Evolutionary conservation across 2,113 vertebrate species (phyloP), one percentile per base, ranked within the genome.

Genomic region (Silurus meridionalis): DNA sequence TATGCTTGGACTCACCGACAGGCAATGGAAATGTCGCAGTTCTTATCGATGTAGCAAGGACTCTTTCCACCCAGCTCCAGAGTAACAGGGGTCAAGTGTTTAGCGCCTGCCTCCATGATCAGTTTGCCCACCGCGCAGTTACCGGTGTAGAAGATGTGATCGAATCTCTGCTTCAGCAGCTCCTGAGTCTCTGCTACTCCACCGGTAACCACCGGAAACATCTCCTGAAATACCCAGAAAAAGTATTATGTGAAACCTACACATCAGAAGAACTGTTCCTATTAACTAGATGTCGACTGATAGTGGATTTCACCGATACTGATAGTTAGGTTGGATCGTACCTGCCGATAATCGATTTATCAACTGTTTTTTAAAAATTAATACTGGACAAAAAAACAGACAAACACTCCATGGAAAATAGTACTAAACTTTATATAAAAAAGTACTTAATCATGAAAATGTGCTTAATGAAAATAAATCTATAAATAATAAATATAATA

Each of bases 61-160:
- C 94, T 98, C 90, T 99, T 99, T 23, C 98, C 97, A 0, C 97
- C 98, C 71, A 99, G 94, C 93, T 98, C 98, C 93, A 99, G 95
- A 0, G 96, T 99, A 88, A 98, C 94, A 0, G 98, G 98, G 0
- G 97, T 99, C 89, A 99, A 94, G 91, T 97, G 90, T 88, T 96
- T 96, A 86, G 97, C 94, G 0, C 98, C 98, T 0, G 97, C 97
- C 46, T 93, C 93, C 97, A 99, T 97, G 63, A 99, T 92, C 0
- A 98, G 85, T 87, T 93, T 97, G 28, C 95, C 98, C 71, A 99
- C 97, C 0, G 23, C 0, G 0, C 95, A 19, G 92, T 90, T 97
- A 6, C 97, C 97, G 0, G 97, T 99, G 90, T 97, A 99, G 72
- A 99, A 93, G 91, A 99, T 97, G 94, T 99, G 95, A 86, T 99